A percentile compares a stretch with the other conserved stretches of the same genome.
Conservation (phyloP, 2,888 invertebrate species). For the Quadriops clusia region DNA sequence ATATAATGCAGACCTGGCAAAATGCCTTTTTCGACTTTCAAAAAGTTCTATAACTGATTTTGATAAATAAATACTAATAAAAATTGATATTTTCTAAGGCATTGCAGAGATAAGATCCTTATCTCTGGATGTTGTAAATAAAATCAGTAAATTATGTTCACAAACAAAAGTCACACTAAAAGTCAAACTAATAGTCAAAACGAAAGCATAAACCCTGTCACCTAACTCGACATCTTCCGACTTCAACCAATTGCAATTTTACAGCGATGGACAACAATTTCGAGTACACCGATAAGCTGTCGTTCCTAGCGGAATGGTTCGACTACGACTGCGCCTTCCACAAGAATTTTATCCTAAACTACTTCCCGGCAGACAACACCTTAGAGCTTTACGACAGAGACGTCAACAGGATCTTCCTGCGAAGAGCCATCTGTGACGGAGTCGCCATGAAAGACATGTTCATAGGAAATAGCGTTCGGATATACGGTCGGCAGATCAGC, state of each 20-base stretch:
- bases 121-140: too few species aligned
- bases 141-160: too few species aligned
- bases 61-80: too few species aligned
- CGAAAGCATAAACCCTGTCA: too few species aligned
- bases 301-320: constrained; percentile 76
- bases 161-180: too few species aligned
- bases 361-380: constrained; percentile 63
- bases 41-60: too few species aligned
- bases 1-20: too few species aligned
- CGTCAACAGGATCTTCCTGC: constrained; percentile 36
- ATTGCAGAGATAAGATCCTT: too few species aligned
- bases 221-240: too few species aligned
- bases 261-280: constrained; percentile 35
- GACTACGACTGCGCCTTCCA: constrained; percentile 65
- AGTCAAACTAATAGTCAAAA: too few species aligned
- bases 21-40: too few species aligned
- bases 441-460: constrained; percentile 55
- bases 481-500: constrained; percentile 62
- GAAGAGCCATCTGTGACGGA: constrained; percentile 55
- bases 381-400: constrained; percentile 53
- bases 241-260: constrained; percentile 21
- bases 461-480: constrained; percentile 58
- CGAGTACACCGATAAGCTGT: constrained; percentile 43
- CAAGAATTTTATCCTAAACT: constrained; percentile 65
- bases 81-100: too few species aligned